Evolutionary conservation across 35 echinoderm and acorn worm genomes (phyloP), one percentile per base, ranked within the genome.

Genomic region (Ptychodera flava): DNA sequence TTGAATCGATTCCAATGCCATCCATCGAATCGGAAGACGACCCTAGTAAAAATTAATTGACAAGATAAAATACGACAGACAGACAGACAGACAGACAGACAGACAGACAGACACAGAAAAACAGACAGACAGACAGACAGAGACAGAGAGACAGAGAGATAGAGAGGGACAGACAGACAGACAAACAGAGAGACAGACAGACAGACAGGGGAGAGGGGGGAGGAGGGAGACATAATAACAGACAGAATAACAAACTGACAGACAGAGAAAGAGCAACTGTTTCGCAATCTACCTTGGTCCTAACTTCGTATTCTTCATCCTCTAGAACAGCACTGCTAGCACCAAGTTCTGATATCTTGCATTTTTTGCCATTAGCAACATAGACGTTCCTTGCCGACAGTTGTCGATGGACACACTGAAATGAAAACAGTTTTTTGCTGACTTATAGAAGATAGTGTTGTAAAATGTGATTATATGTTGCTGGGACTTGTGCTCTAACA

Each of bases 1-100:
- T 87, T 36, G 34, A 94, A 98, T 88, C 0, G 95, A 94, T 80
- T 98, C 95, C 16, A n/a, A 88, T 27, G 95, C 91, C 95, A 98
- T 94, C 95, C 95, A 98, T 2, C 92, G 77, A 1, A 93, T 85
- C 33, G 95, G 92, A 28, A 93, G 82, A 1, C 91, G 88, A 78
- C 86, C 89, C 95, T 97, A 30, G 34, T 1, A 36, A n/a, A n/a
- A 37, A 35, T 15, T 12, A 64, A 64, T 12, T 64, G 22, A 64
- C n/a, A 64, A 64, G 45, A 64, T 64, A 22, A 64, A 64, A 64
- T 22, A 64, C 22, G 45, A 22, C 6, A 64, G 45, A 64, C 6
- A 64, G 45, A 64, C 6, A 12, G 45, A 64, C 22, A 64, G 6
- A 22, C 22, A 12, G 6, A 64, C 6, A 64, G 22, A 22, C 45